Base-by-base conservation (phyloP, 2,113 vertebrate species). In the Boleophthalmus pectinirostris region DNA sequence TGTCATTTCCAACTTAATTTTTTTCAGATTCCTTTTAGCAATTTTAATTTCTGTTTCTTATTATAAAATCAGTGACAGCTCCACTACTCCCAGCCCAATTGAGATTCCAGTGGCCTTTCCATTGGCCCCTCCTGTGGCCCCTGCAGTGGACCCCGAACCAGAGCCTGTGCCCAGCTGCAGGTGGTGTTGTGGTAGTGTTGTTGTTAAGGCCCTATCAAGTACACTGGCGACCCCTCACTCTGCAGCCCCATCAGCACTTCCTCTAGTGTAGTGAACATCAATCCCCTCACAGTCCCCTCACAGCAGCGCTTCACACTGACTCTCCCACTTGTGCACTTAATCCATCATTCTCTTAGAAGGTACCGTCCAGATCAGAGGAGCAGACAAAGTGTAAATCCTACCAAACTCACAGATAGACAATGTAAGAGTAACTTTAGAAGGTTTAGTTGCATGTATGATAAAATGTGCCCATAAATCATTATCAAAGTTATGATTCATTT, bases 21-120 rank as follows among this genome's bases (percentile, higher is more conserved):
- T 11, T 38, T 72, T 15, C 51, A 2, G 3, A n/a, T 76, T 74
- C 68, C 78, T 54, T 10, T 56, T 56, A 38, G 38, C 45, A 23
- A n/a, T 70, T 70, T 74, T 35, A 70, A 46, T 46, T 76, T 75
- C 77, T 74, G 74, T 75, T 63, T 92, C 83, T 90, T 76, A 69
- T 70, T 68, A 63, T 66, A 61, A 64, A 60, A 80, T 89, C 86
- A 94, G 92, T 81, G 89, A 90, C 61, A 64, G 61, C 77, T 85
- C 86, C 74, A 89, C 90, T 79, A 88, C 90, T 68, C 83, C 83
- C 77, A 89, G 90, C 78, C 90, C 91, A 57, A 81, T 84, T 81
- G 86, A 81, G 80, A 90, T 83, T 57, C 83, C 90, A 53, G 84
- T 86, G 77, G 84, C 80, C 69, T 73, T 87, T n/a, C 18, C 51